Evolutionary conservation across 2,888 invertebrate species (phyloP).

Genomic region (Nomada lathburiana): DNA sequence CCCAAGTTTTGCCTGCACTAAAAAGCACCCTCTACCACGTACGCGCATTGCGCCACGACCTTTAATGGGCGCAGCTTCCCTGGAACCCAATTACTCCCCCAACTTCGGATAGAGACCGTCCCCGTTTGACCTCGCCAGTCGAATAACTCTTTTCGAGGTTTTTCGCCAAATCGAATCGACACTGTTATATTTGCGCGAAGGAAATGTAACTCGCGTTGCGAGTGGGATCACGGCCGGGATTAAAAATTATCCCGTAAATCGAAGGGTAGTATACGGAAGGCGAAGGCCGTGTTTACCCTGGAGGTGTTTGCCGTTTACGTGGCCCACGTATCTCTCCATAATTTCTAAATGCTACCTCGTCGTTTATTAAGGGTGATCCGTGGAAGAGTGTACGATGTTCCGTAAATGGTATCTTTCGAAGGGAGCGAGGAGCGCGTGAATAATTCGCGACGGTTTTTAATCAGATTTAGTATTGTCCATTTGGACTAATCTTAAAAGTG

Average conservation of each 20-base stretch:
- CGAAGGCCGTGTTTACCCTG: constrained; percentile 41
- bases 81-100: constrained; percentile 66
- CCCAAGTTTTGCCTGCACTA: constrained; percentile 37
- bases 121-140: constrained; percentile 47
- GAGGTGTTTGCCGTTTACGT: constrained; percentile 33
- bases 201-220: neutral
- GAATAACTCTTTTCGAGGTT: constrained; percentile 16
- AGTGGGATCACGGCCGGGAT: neutral
- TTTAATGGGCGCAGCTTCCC: constrained; percentile 77
- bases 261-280: neutral
- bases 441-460: constrained; percentile 8
- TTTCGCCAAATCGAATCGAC: neutral
- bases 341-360: constrained; percentile 66
- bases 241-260: constrained; percentile 10
- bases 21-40: constrained; percentile 53
- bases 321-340: constrained; percentile 18
- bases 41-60: constrained; percentile 78
- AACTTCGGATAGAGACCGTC: constrained; percentile 59
- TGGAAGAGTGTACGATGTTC: constrained; percentile 76
- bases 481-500: constrained; percentile 28
- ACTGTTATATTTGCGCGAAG: neutral
- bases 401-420: constrained; percentile 63
- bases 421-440: constrained; percentile 37
- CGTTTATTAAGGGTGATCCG: constrained; percentile 40
- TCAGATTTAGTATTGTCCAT: constrained; percentile 16